phyloP scores from a whole-genome alignment of 2,888 invertebrate genomes.

The Drosophila paramelanica region DNA sequence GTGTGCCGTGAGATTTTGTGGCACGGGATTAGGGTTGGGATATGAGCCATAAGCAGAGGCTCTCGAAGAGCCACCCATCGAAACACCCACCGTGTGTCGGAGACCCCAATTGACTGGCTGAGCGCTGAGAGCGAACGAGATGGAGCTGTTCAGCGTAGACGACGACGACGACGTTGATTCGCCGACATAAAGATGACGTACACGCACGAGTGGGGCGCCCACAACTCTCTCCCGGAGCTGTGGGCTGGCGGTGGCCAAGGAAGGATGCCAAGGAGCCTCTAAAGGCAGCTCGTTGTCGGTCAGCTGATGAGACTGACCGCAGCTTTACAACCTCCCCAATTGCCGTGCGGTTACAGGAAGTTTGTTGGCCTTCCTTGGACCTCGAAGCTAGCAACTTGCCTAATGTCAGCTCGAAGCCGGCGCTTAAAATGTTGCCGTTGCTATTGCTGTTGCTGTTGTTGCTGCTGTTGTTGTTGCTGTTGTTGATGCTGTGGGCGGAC shows the following conservation, averaged over 20 bases:
- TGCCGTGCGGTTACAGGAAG: slow-evolving; percentile 26
- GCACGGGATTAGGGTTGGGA: background rate
- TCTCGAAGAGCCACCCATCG: slow-evolving; percentile 49
- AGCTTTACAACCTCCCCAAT: slow-evolving; percentile 13
- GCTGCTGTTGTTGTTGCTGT: slow-evolving; percentile 31
- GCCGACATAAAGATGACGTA: slow-evolving; percentile 39
- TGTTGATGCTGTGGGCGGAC: slow-evolving; percentile 16
- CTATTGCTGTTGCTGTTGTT: slow-evolving; percentile 16
- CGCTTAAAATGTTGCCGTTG: slow-evolving; percentile 43
- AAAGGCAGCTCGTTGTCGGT: slow-evolving; percentile 33
- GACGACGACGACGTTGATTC: slow-evolving; percentile 64
- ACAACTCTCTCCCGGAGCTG: background rate
- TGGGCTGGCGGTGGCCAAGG: background rate
- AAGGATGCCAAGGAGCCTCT: slow-evolving; percentile 6
- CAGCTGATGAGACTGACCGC: slow-evolving; percentile 54
- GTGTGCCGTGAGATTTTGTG: slow-evolving; percentile 11
- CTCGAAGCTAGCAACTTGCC: slow-evolving; percentile 6
- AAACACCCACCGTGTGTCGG: slow-evolving; percentile 61
- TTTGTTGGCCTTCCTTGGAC: slow-evolving; percentile 35
- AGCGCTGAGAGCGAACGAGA: slow-evolving; percentile 9
- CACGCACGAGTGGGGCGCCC: slow-evolving; percentile 8
- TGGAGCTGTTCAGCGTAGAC: slow-evolving; percentile 24
- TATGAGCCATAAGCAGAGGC: slow-evolving; percentile 40
- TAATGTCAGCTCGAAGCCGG: slow-evolving; percentile 5
- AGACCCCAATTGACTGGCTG: background rate